A percentile compares a stretch with the other conserved stretches of the same genome.
Evolutionary conservation across 2,113 vertebrate genomes (phyloP).

Genomic region (Dinomys branickii): DNA sequence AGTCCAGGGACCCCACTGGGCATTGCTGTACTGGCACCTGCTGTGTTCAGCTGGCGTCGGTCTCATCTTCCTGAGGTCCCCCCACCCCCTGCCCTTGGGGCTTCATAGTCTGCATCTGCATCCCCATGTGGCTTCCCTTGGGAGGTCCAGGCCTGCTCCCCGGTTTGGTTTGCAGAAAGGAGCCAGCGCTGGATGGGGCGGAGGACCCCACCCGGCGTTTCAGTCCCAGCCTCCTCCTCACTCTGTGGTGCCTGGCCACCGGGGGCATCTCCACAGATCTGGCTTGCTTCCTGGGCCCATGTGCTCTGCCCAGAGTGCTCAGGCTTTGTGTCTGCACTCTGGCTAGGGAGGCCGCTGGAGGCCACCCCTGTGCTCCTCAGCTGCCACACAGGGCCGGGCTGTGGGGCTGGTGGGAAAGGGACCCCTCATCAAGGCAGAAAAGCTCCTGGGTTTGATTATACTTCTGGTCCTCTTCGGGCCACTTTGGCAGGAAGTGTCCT

Average conservation of each 20-base stretch:
- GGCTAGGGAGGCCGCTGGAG: background rate
- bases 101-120: background rate
- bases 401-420: background rate
- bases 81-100: background rate
- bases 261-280: background rate
- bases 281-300: background rate
- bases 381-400: background rate
- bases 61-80: background rate
- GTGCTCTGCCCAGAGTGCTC: background rate
- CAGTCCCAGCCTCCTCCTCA: background rate
- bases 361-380: background rate
- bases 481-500: conserved; percentile 10
- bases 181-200: too few relatives aligned
- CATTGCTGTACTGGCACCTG: background rate
- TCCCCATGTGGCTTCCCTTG: background rate
- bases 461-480: background rate
- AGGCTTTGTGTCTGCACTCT: background rate
- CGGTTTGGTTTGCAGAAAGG: background rate
- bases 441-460: background rate
- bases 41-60: background rate
- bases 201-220: background rate
- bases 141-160: background rate
- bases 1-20: background rate
- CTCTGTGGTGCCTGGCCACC: background rate
- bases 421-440: background rate